phyloP scores from a whole-genome alignment of 2,888 invertebrate species.

The Pardosa pseudoannulata region DNA sequence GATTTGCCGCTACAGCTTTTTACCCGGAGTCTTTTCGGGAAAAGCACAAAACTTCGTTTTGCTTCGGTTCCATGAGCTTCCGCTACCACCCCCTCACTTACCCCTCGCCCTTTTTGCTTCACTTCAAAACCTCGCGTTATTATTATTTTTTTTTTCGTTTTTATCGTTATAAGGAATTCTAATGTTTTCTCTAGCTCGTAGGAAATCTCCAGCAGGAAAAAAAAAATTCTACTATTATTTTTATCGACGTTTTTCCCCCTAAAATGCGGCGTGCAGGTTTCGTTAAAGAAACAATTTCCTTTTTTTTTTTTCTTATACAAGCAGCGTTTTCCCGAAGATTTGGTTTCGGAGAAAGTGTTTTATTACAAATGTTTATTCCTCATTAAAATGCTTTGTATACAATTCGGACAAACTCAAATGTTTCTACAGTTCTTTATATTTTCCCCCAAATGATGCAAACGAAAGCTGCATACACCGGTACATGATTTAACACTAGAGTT shows the following conservation, averaged over 20 bases:
- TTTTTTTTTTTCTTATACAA: neutral
- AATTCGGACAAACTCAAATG: too few species aligned
- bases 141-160: too few species aligned
- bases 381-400: too few species aligned
- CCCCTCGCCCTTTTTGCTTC: neutral
- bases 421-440: too few species aligned
- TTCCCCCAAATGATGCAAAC: too few species aligned
- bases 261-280: neutral
- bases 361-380: too few species aligned
- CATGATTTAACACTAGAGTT: too few species aligned
- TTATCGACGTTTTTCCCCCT: neutral
- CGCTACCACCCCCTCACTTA: neutral
- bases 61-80: conserved; percentile 6
- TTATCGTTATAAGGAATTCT: conserved; percentile 5
- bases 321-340: neutral
- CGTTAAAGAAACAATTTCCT: neutral
- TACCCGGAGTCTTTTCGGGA: neutral
- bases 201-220: neutral
- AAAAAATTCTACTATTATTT: neutral
- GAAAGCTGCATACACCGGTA: too few species aligned
- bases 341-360: too few species aligned
- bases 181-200: conserved; percentile 11
- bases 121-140: neutral
- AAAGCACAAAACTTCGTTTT: conserved; percentile 67
- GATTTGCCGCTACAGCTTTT: conserved; percentile 2